Evolutionary conservation across 1,140 invertebrate genomes (phyloP), one percentile per base, ranked within the genome.

Genomic region (Pseudomyrmex cubaensis): DNA sequence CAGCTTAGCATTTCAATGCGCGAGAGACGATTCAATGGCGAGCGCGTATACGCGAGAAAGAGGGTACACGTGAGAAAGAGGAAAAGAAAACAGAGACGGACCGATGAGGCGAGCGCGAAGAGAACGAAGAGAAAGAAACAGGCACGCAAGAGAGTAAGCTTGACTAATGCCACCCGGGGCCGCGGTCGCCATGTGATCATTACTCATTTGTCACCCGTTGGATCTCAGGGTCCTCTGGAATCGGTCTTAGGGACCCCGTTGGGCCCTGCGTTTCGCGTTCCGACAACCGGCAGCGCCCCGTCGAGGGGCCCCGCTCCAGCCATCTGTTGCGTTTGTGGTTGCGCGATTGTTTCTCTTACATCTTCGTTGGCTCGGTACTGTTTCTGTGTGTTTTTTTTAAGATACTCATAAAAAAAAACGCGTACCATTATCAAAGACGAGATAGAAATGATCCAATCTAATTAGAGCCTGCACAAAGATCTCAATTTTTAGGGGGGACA

Each of bases 1-100:
- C 90, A 76, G 91, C 90, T 92, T 92, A 90, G 87, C 90, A 90
- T 92, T 92, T 91, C 91, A 92, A 91, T 92, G 88, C 85, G 75
- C 82, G 69, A 12, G 85, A 64, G 66, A 72, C 66, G 76, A 85
- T 75, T 87, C 87, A 86, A 90, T 87, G 74, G 77, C 83, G 76
- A 57, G 56, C 70, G 35, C 56, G 15, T 35, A 17, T 64, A 77
- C 57, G 67, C 22, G 72, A 15, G 17, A 22, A 77, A 35, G 46
- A 82, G 64, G 50, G 56, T 48, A 64, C 35, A 52, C n/a, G 50
- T 63, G 75, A 66, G 73, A 83, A 74, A 67, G 80, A 84, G 61
- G 64, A 52, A 74, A 63, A 74, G 35, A 74, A 82, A 82, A 74
- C 46, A 52, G 48, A 52, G 56, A 59, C n/a, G 2, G 35, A 35